These are phyloP conservation scores for Pongo abelii DNA, from an alignment of 2,113 vertebrate species.

Conservation along the genomic window DNA sequence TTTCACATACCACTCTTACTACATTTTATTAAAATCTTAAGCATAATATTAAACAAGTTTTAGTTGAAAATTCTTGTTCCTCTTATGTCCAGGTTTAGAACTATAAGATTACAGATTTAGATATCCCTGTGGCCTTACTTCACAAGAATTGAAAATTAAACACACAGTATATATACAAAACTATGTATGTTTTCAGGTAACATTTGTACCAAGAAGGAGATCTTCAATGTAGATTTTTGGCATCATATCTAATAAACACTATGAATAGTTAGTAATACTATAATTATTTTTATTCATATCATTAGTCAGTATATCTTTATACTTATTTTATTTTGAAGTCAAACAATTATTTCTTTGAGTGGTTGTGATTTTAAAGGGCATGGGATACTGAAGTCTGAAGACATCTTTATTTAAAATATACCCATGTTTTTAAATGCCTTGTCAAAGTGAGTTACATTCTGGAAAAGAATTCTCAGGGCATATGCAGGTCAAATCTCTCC, in stretches of 20 bases:
- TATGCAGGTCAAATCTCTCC: conserved; percentile 18
- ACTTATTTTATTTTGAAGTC: not conserved
- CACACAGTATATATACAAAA: not conserved
- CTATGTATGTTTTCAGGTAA: not conserved
- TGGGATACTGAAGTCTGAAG: not conserved
- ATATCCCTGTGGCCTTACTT: not conserved
- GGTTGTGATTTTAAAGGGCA: not conserved
- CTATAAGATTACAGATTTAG: not conserved
- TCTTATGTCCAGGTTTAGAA: not conserved
- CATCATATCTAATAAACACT: not conserved
- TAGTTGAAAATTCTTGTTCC: not conserved
- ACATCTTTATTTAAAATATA: not conserved
- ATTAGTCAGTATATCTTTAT: not conserved
- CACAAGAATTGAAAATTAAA: not conserved
- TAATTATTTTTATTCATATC: not conserved
- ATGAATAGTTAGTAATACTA: not conserved
- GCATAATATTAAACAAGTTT: not conserved
- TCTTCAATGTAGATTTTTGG: not conserved
- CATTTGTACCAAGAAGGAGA: not conserved
- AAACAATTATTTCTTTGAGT: not conserved
- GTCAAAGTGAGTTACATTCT: conserved; percentile 58
- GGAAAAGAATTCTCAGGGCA: conserved; percentile 51
- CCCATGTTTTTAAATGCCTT: conserved; percentile 41
- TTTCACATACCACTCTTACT: not conserved
- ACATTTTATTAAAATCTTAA: conserved; percentile 31